Base-by-base conservation (phyloP, 2,888 invertebrate species). In the Lithosia quadra region DNA sequence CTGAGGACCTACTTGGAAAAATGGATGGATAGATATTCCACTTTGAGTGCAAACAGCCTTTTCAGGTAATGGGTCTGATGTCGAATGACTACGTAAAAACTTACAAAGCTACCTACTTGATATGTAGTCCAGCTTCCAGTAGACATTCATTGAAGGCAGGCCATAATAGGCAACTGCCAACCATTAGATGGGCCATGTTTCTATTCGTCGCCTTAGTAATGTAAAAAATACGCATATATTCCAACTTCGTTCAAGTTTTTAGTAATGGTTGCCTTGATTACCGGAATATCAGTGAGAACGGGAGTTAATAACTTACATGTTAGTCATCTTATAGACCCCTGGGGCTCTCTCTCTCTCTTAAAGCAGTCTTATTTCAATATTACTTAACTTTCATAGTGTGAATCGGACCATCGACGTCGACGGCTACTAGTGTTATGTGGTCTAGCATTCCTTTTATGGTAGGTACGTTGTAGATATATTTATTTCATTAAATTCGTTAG, bases 21-120 rank as follows among this genome's bases (percentile, higher is more conserved):
- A 7, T n/a, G 49, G n/a, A 49, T n/a, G n/a, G n/a, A 18, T n/a
- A n/a, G n/a, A 9, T 49, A 49, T 49, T 49, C 49, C 7, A 2
- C 49, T 49, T n/a, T 49, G n/a, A 18, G 49, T 49, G n/a, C 49
- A n/a, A 49, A 49, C n/a, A 49, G 49, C 49, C n/a, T n/a, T 49
- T 49, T 9, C 49, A n/a, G 43, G 39, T 39, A 39, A 43, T n/a
- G 49, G n/a, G 18, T 49, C 49, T 8, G 18, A 49, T n/a, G 18
- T 49, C 49, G 18, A n/a, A 8, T 8, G 49, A 49, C 49, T n/a
- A 9, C 9, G n/a, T 49, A n/a, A 49, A 49, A 60, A 49, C 49
- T n/a, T 8, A 49, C 49, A 49, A 49, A 49, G 49, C 9, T 43
- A 43, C 18, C 43, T 43, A 43, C 43, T 43, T 43, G 18, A 18